Base-by-base conservation (phyloP, 2,888 invertebrate genomes). In the Acleris laterana region DNA sequence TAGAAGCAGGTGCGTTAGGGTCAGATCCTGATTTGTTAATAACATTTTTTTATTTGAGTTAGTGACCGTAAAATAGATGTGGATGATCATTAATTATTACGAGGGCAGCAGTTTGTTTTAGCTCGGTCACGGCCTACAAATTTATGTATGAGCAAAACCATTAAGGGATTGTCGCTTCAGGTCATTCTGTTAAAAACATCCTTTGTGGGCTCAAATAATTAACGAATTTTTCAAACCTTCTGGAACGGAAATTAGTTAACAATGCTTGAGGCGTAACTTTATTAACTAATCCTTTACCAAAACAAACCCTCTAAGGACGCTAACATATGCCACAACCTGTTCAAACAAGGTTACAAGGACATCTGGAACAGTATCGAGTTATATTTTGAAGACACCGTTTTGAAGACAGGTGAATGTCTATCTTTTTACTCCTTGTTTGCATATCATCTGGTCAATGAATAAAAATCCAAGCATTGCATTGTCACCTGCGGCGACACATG, bases 61-160 rank as follows among this genome's bases (percentile, higher is more conserved):
- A 79, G 77, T 81, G 83, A 85, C 89, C 91, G 88, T 92, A 87
- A 89, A 91, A 92, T 89, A 87, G 87, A 88, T 82, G 81, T 81
- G 84, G 84, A 82, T 78, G 84, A 84, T 88, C 90, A 89, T 91
- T 90, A 90, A 90, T 91, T 90, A 90, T 87, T 80, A 76, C 73
- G 67, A 79, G 79, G 81, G 76, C 79, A 80, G 82, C 87, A 87
- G 89, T 92, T 90, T 92, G 90, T 92, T 90, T 90, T 87, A 84
- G 82, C 82, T 82, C 80, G 85, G 87, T 89, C 89, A 88, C 82
- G 87, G 86, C 77, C 77, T 78, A 84, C 82, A 84, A 90, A 89
- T 88, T 89, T 90, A 89, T 89, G 85, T 90, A 87, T 85, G 84
- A 85, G 85, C 85, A 69, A 79, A 85, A 84, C 85, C 89, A 89